Evolutionary conservation across 2,113 vertebrate genomes (phyloP), one percentile per base, ranked within the genome.

Genomic region (Chaenocephalus aceratus): DNA sequence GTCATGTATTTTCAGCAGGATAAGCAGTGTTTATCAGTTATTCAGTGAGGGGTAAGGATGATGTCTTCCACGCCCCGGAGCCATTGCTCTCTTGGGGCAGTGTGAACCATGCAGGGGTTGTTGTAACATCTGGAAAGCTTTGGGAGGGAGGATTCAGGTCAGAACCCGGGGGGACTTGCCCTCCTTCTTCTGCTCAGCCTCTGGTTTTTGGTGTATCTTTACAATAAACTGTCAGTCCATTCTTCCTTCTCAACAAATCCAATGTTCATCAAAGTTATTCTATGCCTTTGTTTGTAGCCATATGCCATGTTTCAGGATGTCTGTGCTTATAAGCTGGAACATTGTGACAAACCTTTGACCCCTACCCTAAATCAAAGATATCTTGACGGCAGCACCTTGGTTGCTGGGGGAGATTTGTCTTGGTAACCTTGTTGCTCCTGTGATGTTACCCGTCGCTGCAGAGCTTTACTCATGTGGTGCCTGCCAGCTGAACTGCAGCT

Each of bases 71-170:
- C 49, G 69, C 75, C 85, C 85, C 57, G 46, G 60, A 83, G 83
- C 72, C 79, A 62, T 30, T 74, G 69, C 79, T 80, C 73, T 86
- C 73, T 46, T 23, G 30, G 62, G 79, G 78, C 34, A 52, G 49
- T 5, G 34, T 52, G 79, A 66, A 71, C 51, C 68, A 66, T 73
- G 51, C 68, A 73, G 62, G 62, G 77, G 54, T 78, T 75, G 74
- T 62, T 82, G 72, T 63, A 89, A 80, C 78, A 90, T 88, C 82
- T 85, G 80, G 54, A 75, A 77, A 64, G 44, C 72, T 75, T 68
- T 85, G 51, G 83, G 54, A 83, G 56, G 51, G 46, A 60, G 56
- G 60, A 62, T 86, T 88, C 62, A 77, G 77, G 82, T 82, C 80
- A 81, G n/a, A 83, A 21, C 68, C 49, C 61, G 63, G 23, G 72